Conservation (phyloP, 2,888 invertebrate species). For the Rhabditoides inermis region DNA sequence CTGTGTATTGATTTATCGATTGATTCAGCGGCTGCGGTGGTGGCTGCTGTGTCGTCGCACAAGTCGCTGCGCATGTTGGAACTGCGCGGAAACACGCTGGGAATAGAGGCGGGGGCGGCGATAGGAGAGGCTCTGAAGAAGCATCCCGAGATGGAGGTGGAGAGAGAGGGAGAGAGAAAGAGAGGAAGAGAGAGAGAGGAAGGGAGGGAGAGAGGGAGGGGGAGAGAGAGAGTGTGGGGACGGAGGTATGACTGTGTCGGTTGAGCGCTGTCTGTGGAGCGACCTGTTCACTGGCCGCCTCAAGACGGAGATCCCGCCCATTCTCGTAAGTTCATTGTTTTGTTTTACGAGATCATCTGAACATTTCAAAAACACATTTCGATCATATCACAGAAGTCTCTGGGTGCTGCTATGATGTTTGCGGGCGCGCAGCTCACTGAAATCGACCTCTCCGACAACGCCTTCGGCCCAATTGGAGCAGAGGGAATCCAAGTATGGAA, state of each 20-base stretch:
- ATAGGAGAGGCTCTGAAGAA: slow-evolving; percentile 23
- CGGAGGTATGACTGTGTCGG: slow-evolving; percentile 20
- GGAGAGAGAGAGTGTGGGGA: slow-evolving; percentile 21
- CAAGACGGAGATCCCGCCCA: slow-evolving; percentile 86
- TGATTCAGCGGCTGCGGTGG: background rate
- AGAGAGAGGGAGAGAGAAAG: no score
- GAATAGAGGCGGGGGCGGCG: slow-evolving; percentile 28
- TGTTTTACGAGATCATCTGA: background rate
- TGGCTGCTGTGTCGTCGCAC: slow-evolving; percentile 12
- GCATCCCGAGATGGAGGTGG: no score
- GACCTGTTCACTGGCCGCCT: slow-evolving; percentile 91
- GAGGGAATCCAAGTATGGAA: slow-evolving; percentile 62
- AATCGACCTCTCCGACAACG: slow-evolving; percentile 89
- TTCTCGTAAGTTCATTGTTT: slow-evolving; percentile 68
- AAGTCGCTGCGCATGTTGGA: slow-evolving; percentile 28
- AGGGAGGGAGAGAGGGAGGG: slow-evolving; percentile 21
- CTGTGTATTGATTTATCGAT: background rate
- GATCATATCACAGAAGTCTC: slow-evolving; percentile 58
- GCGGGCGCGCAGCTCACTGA: slow-evolving; percentile 73
- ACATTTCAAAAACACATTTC: slow-evolving; percentile 12
- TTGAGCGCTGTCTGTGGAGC: slow-evolving; percentile 70
- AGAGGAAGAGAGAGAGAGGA: slow-evolving; percentile 41
- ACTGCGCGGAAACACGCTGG: slow-evolving; percentile 39
- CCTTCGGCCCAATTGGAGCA: slow-evolving; percentile 88
- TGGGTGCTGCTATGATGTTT: slow-evolving; percentile 72